phyloP scores from a whole-genome alignment of 2,113 vertebrate species.

The Thamnaconus septentrionalis region DNA sequence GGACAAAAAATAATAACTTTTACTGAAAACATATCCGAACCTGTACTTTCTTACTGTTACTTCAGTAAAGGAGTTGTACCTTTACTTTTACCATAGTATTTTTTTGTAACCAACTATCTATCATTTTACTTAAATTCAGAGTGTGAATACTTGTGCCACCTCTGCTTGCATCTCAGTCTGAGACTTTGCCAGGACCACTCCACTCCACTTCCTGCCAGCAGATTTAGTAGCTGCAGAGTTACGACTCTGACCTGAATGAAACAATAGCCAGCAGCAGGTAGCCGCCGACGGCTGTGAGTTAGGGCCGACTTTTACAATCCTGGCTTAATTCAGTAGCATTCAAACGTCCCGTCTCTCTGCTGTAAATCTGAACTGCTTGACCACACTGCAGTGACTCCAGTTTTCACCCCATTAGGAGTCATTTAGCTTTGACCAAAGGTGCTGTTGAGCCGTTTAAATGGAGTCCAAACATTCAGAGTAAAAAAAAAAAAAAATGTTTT shows the following conservation, averaged over 20 bases:
- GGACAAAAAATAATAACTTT: too few species aligned
- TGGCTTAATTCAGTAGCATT: not conserved
- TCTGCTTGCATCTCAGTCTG: not conserved
- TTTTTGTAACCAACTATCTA: too few species aligned
- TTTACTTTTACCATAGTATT: too few species aligned
- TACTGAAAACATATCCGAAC: too few species aligned
- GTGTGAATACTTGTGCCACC: too few species aligned
- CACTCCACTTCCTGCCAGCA: slow-evolving; percentile 19
- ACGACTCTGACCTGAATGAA: slow-evolving; percentile 11
- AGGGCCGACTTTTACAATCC: slow-evolving; percentile 20
- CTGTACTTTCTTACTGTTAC: too few species aligned
- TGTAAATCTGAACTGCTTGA: slow-evolving; percentile 16
- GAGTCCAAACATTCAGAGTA: too few species aligned
- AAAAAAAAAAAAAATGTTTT: too few species aligned
- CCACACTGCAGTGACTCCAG: not conserved
- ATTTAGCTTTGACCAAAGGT: not conserved
- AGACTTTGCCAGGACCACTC: not conserved
- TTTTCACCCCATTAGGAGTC: not conserved
- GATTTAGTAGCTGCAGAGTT: slow-evolving; percentile 18
- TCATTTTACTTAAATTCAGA: too few species aligned
- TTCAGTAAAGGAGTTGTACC: too few species aligned
- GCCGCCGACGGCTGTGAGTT: slow-evolving; percentile 3
- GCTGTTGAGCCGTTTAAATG: not conserved
- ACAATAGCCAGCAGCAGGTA: slow-evolving; percentile 12
- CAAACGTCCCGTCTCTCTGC: not conserved